Evolutionary conservation across 2,113 vertebrate genomes (phyloP).

Genomic region (Telmatochromis brachygnathus): DNA sequence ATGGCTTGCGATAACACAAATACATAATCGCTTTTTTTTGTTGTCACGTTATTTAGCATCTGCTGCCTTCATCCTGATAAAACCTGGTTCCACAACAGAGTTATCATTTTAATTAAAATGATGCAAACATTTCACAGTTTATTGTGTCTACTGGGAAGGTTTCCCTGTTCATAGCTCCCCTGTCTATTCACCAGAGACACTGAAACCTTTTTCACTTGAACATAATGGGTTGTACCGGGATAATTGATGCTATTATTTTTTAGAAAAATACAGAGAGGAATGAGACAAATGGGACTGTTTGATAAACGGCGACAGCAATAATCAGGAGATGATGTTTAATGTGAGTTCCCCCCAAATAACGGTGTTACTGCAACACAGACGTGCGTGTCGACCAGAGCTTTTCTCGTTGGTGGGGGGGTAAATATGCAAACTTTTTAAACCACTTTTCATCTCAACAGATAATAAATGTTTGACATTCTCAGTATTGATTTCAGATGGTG

Average conservation of each 20-base stretch:
- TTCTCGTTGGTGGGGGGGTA: not conserved
- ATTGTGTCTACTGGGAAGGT: not conserved
- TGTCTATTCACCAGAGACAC: slow-evolving; percentile 2
- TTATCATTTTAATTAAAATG: slow-evolving; percentile 47
- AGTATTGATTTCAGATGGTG: not conserved
- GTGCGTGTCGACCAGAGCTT: not conserved
- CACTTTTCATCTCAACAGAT: not conserved
- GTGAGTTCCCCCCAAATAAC: not conserved
- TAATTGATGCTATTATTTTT: slow-evolving; percentile 12
- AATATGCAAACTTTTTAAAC: not conserved
- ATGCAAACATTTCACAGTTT: slow-evolving; percentile 28
- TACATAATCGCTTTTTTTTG: slow-evolving; percentile 41
- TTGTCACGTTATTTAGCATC: slow-evolving; percentile 40
- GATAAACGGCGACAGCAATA: not conserved
- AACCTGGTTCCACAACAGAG: not conserved
- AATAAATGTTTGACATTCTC: not conserved
- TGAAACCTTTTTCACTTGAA: not conserved
- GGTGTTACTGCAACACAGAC: not conserved
- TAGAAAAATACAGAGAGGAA: not conserved
- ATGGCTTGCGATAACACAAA: slow-evolving; percentile 31
- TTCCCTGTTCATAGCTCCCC: not conserved
- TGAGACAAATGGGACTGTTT: not conserved
- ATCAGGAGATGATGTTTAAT: not conserved
- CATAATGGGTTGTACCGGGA: not conserved
- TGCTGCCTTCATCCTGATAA: not conserved